Conservation (phyloP, 2,113 vertebrate species). For the Pterocles gutturalis region DNA sequence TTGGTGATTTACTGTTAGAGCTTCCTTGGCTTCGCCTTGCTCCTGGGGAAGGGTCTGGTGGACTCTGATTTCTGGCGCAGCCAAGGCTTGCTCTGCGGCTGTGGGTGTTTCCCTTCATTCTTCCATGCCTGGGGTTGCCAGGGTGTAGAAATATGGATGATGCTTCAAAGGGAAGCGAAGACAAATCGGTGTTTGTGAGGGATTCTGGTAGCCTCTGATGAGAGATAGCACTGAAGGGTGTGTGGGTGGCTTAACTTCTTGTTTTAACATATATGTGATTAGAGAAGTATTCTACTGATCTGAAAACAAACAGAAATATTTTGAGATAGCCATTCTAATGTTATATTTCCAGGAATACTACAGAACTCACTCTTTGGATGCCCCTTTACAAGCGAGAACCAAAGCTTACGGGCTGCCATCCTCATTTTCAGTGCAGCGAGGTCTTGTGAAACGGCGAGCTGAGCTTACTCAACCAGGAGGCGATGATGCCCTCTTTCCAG, state of each 20-base stretch:
- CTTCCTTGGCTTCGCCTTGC: background rate
- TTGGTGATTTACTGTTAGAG: background rate
- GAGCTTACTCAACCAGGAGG: background rate
- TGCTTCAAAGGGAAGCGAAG: background rate
- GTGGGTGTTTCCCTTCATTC: background rate
- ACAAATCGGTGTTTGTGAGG: background rate
- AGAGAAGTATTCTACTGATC: background rate
- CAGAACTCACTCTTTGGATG: fast-evolving
- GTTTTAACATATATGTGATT: background rate
- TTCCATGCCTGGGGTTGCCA: background rate
- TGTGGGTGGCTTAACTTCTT: background rate
- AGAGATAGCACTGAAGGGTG: fast-evolving
- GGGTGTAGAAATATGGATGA: background rate
- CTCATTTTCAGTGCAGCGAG: fast-evolving
- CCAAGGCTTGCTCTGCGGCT: background rate
- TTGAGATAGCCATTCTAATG: fast-evolving
- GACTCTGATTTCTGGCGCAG: background rate
- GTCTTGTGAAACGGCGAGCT: background rate
- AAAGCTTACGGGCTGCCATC: background rate
- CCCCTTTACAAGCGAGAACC: background rate
- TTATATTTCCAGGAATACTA: background rate
- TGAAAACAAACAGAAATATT: background rate
- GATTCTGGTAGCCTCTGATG: background rate
- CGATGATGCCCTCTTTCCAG: fast-evolving
- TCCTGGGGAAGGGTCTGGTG: background rate